Conservation (phyloP, 2,888 invertebrate species). For the Invenusta paracnida region DNA sequence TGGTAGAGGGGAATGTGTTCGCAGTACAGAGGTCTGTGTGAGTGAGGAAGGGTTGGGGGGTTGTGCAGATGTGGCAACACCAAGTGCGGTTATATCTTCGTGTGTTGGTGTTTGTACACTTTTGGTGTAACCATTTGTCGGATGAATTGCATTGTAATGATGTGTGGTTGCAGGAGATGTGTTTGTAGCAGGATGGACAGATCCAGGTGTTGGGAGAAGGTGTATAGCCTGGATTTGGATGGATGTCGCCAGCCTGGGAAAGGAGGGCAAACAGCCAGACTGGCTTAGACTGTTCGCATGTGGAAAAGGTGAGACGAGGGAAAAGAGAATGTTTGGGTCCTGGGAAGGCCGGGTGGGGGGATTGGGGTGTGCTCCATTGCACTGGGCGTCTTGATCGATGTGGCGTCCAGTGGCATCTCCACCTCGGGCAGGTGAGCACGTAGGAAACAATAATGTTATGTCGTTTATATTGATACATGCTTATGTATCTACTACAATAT, state of each 20-base stretch:
- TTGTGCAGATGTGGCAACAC: constrained; percentile 1
- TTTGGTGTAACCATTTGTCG: neutral
- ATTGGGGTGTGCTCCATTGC: constrained; percentile 23
- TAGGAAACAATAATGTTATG: no score
- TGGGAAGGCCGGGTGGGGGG: neutral
- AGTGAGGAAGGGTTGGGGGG: no score
- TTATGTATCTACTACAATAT: no score
- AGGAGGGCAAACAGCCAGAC: neutral
- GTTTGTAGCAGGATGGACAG: constrained; percentile 1
- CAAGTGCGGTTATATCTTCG: neutral
- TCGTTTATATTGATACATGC: no score
- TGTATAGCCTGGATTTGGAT: neutral
- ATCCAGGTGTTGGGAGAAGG: neutral
- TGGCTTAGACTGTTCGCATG: neutral
- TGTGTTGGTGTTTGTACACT: constrained; percentile 4
- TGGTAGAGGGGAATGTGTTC: neutral
- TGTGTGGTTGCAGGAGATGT: neutral
- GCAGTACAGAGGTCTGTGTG: neutral
- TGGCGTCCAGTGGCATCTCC: constrained; percentile 15
- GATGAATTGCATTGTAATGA: neutral
- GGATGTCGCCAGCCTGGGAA: neutral
- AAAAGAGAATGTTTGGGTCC: neutral
- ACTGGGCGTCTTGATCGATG: neutral
- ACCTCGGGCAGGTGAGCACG: neutral
- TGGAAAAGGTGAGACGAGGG: neutral